A percentile compares a stretch with the other conserved stretches of the same genome.
phyloP scores from a whole-genome alignment of 1,140 invertebrate species.

The Musca vetustissima region DNA sequence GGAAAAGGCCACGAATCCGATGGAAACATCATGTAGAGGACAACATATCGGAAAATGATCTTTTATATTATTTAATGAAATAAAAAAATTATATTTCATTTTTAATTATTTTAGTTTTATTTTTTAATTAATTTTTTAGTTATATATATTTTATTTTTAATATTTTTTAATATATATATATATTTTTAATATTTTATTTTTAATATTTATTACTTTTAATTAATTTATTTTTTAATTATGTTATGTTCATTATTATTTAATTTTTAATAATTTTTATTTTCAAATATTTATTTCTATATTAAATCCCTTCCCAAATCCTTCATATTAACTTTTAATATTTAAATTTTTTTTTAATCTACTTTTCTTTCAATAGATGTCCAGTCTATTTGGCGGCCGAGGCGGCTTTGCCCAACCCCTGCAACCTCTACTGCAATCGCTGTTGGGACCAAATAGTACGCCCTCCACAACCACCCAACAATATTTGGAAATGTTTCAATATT shows the following conservation, averaged over 20 bases:
- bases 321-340: not conserved
- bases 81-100: too few species aligned
- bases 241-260: too few species aligned
- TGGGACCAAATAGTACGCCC: slow-evolving; percentile 11
- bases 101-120: too few species aligned
- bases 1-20: too few species aligned
- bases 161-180: not conserved
- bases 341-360: not conserved
- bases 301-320: too few species aligned
- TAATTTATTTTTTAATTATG: not conserved
- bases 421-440: slow-evolving; percentile 3
- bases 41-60: too few species aligned
- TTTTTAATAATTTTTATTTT: too few species aligned
- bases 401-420: not conserved
- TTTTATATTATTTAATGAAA: not conserved
- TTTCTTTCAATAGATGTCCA: slow-evolving; percentile 34
- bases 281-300: too few species aligned
- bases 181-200: not conserved
- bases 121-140: slow-evolving; percentile 1
- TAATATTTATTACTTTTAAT: not conserved
- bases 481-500: slow-evolving; percentile 30
- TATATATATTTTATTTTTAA: not conserved
- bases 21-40: too few species aligned
- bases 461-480: slow-evolving; percentile 33
- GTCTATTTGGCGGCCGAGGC: slow-evolving; percentile 30